phyloP scores from a whole-genome alignment of 1,140 invertebrate species.

The Metopolophium dirhodum region DNA sequence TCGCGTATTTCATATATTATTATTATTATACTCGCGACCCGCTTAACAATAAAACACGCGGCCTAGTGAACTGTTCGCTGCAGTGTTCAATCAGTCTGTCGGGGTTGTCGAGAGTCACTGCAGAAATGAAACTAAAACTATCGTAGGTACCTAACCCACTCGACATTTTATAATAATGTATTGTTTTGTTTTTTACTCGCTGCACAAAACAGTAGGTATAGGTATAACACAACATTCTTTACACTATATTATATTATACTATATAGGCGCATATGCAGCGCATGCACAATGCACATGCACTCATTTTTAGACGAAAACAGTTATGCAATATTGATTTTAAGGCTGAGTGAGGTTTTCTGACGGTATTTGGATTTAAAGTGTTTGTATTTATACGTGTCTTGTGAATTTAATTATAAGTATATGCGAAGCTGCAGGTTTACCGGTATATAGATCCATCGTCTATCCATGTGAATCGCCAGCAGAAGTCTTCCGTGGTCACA shows the following conservation, averaged over 20 bases:
- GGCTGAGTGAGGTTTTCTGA: background rate
- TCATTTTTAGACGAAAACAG: background rate
- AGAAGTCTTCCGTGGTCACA: background rate
- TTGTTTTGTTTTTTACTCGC: background rate
- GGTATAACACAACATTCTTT: no score
- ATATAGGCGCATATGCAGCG: background rate
- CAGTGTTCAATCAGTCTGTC: background rate
- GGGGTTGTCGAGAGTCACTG: background rate
- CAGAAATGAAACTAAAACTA: background rate
- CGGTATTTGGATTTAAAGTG: background rate
- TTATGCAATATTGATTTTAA: background rate
- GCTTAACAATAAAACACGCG: background rate
- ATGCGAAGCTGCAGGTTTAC: background rate
- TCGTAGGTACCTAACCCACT: background rate
- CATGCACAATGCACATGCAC: no score
- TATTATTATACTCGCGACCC: background rate
- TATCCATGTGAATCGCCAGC: background rate
- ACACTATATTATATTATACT: no score
- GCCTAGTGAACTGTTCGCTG: background rate
- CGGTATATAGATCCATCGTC: background rate
- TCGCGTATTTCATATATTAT: background rate
- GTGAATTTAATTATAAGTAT: background rate
- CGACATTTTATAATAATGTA: background rate
- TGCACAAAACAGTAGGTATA: background rate
- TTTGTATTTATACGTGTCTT: background rate